These are phyloP conservation scores for Iphiclides podalirius DNA, from an alignment of 2,888 invertebrate species.

Conservation along the genomic window DNA sequence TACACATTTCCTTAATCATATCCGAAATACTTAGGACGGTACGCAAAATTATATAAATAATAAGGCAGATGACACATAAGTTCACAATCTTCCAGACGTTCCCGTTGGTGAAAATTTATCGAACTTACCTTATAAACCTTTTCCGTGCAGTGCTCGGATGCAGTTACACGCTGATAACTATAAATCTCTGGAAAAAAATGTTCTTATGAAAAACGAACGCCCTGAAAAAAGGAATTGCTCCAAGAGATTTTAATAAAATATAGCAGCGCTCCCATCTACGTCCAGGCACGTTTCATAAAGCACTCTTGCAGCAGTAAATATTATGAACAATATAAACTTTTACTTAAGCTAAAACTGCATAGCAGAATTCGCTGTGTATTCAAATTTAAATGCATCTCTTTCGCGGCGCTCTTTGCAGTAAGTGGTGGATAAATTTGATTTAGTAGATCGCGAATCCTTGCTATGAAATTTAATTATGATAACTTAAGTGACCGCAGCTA, in stretches of 20 bases:
- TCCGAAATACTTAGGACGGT: too few species aligned
- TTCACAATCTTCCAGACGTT: too few species aligned
- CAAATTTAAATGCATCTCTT: conserved; percentile 16
- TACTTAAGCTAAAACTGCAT: conserved; percentile 10
- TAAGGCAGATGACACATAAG: too few species aligned
- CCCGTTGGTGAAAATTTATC: too few species aligned
- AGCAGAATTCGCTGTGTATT: conserved; percentile 8
- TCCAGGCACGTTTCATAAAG: conserved; percentile 17
- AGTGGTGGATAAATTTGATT: conserved; percentile 9
- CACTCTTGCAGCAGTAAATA: conserved; percentile 14
- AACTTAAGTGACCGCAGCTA: too few species aligned
- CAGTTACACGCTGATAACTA: background rate
- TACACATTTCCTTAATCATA: too few species aligned
- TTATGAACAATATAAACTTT: conserved; percentile 15
- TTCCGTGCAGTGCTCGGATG: too few species aligned
- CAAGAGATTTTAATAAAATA: conserved; percentile 15
- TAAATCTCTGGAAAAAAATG: background rate
- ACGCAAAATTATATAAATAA: too few species aligned
- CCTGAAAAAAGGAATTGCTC: conserved; percentile 8
- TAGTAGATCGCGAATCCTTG: background rate
- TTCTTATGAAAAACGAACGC: background rate
- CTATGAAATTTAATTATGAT: conserved; percentile 21
- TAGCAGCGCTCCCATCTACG: conserved; percentile 4
- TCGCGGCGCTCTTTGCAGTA: conserved; percentile 3
- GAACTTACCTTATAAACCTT: too few species aligned